Evolutionary conservation across 1,140 invertebrate species (phyloP).

Genomic region (roundworm (Caenorhabditis elegans)): WBcel235 BX284606.5:13912001-13912500

Average conservation of each 20-base stretch:
- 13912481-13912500: no score
- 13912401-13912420: background rate
- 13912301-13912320: background rate
- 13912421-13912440: no score
- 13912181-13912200: background rate
- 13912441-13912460: background rate
- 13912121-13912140: background rate
- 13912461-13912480: no score
- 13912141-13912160: background rate
- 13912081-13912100: background rate
- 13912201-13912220: background rate
- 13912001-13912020: background rate
- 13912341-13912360: background rate
- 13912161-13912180: background rate
- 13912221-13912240: background rate
- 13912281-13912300: background rate
- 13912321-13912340: background rate
- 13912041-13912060: background rate
- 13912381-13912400: background rate
- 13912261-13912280: background rate
- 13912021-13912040: background rate
- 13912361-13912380: background rate
- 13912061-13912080: background rate
- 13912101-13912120: background rate
- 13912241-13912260: background rate